Conservation (phyloP, 2,888 invertebrate species). For the Palloptera scutellata region DNA sequence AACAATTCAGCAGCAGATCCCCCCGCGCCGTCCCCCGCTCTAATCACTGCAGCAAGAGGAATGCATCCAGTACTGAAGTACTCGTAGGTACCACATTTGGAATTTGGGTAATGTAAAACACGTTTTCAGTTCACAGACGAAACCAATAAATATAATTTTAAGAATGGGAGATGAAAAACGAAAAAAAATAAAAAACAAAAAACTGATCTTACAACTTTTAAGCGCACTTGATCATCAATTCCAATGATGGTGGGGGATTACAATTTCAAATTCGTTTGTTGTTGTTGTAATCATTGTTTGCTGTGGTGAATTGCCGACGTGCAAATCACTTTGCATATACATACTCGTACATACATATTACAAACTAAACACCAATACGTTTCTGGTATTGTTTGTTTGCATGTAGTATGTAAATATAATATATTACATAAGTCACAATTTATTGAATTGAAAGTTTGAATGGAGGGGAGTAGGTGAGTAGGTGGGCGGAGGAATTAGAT, state of each 20-base stretch:
- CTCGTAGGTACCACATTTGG: neutral
- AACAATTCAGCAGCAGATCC: neutral
- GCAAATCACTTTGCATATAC: no score
- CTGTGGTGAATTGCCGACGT: no score
- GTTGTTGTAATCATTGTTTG: no score
- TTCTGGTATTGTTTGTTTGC: no score
- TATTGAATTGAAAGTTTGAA: no score
- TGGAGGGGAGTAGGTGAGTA: no score
- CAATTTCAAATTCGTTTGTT: neutral
- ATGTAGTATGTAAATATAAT: no score
- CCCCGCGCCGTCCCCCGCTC: neutral
- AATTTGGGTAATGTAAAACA: conserved; percentile 2
- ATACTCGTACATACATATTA: no score
- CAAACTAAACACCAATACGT: no score
- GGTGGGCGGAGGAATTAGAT: no score
- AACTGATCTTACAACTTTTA: neutral
- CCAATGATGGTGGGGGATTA: neutral
- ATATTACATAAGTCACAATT: no score
- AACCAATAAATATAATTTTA: neutral
- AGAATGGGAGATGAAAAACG: neutral
- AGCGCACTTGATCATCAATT: conserved; percentile 5
- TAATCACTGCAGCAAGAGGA: neutral
- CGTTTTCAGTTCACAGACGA: neutral
- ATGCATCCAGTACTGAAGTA: neutral
- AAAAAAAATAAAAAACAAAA: neutral